Evolutionary conservation across 2,888 invertebrate species (phyloP), one percentile per base, ranked within the genome.

Genomic region (Athripsodes cinereus): DNA sequence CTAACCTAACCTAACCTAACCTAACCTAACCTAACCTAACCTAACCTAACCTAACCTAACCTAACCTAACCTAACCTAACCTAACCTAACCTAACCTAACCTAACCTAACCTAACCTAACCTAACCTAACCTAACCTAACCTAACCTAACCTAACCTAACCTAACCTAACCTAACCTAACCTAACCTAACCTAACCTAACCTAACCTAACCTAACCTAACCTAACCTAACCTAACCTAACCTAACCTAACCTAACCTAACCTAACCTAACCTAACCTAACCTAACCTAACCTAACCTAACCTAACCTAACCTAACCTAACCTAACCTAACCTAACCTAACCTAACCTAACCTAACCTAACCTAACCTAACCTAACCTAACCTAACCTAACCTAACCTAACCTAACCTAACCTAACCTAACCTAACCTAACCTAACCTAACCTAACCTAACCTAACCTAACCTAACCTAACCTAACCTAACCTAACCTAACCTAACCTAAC

Each of bases 1-100:
- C 40, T 40, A 40, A 40, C 40, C 40, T 40, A 40, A 40, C 40
- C 40, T 40, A 40, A 40, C 40, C 40, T 40, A 40, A 40, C 40
- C 40, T 40, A 40, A 40, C 40, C 40, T 40, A 40, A 40, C 40
- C 40, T 40, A 40, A 40, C 40, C 40, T 40, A 40, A 40, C 40
- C 40, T 40, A 40, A 40, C 40, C 40, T 40, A 40, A 40, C 40
- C 40, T 40, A 40, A 40, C 40, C 40, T 40, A 40, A 40, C 40
- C 40, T 40, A 40, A 40, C 40, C 40, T 40, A 40, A 40, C 40
- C 40, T 40, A 40, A 40, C 40, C 40, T 40, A 40, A 40, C 40
- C 40, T 40, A 40, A 40, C 40, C 40, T 40, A 40, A 40, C 40
- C 40, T 40, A 40, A 40, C 40, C 40, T 40, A 40, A 40, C 40